These are phyloP conservation scores for Hybos culiciformis DNA, from an alignment of 2,888 invertebrate genomes.

Conservation along the genomic window DNA sequence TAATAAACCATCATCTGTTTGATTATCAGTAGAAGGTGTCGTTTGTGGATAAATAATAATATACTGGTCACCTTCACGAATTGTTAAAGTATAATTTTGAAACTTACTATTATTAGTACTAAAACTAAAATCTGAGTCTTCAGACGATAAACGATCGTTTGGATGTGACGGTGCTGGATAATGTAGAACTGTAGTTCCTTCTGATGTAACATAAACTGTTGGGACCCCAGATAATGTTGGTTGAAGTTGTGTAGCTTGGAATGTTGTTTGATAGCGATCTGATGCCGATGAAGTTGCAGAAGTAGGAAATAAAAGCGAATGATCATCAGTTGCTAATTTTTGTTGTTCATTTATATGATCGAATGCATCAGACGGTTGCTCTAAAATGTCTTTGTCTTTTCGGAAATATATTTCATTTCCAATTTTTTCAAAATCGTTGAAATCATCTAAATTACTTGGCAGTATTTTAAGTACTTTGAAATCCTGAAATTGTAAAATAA, in stretches of 20 bases:
- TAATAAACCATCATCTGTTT: slow-evolving; percentile 5
- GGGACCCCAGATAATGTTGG: background rate
- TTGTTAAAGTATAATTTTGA: slow-evolving; percentile 18
- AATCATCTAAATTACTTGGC: slow-evolving; percentile 19
- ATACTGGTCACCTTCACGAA: slow-evolving; percentile 19
- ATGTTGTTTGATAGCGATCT: background rate
- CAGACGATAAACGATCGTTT: background rate
- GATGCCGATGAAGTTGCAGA: slow-evolving; percentile 2
- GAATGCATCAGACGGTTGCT: slow-evolving; percentile 5
- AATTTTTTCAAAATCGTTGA: slow-evolving; percentile 19
- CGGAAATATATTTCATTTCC: slow-evolving; percentile 20
- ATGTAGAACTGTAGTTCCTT: background rate
- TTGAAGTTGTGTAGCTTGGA: background rate
- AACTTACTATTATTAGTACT: slow-evolving; percentile 10
- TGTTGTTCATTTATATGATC: background rate
- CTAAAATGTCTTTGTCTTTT: slow-evolving; percentile 14
- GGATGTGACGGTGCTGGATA: background rate
- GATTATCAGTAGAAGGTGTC: slow-evolving; percentile 1
- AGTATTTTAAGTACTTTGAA: slow-evolving; percentile 21
- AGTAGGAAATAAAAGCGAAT: background rate
- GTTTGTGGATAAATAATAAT: slow-evolving; percentile 12
- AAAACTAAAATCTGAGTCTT: background rate
- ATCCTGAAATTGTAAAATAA: slow-evolving; percentile 14
- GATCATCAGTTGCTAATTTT: background rate
- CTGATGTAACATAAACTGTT: background rate